Evolutionary conservation across 1,140 invertebrate genomes (phyloP), one percentile per base, ranked within the genome.

Genomic region (Potamilus streckersoni): DNA sequence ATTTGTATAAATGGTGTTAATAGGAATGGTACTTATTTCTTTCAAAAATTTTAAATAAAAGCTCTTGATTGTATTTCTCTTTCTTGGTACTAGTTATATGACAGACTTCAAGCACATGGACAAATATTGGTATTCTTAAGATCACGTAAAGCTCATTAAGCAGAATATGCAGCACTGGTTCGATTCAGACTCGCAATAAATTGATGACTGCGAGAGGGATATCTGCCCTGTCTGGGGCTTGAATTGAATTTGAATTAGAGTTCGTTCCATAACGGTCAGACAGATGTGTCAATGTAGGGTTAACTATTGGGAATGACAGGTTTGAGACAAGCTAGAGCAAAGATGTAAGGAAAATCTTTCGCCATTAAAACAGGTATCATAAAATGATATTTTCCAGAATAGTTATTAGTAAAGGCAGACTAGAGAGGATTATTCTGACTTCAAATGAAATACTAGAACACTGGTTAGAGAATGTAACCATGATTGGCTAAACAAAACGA

Each of bases 161-260:
- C 16, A 23, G 16, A 38, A 79, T 17, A 71, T 79, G 31, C 60
- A 75, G 19, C 78, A 79, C 76, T 76, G 66, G 11, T 79, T 79
- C 65, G 73, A 69, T 19, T 76, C 78, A 14, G 70, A 69, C 17
- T 57, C 67, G 27, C 27, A 31, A 31, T 31, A 31, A 31, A 31
- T 31, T 31, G 27, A 2, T 31, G 27, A 31, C 27, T 31, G 27
- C 27, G 27, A 31, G 1, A 2, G 27, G 4, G 27, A 31, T 2
- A 31, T 31, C 27, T 31, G 27, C 27, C 4, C 27, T 31, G 2
- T 31, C 4, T 31, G 27, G 27, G 27, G 27, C 27, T 2, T 31
- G 27, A 31, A 31, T 31, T 31, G 27, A 31, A 31, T 31, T 20
- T 20, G 17, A 76, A 76, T 38, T 27, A 66, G 55, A 56, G 76